phyloP scores from a whole-genome alignment of 2,888 invertebrate genomes.

The Physocephala rufipes region DNA sequence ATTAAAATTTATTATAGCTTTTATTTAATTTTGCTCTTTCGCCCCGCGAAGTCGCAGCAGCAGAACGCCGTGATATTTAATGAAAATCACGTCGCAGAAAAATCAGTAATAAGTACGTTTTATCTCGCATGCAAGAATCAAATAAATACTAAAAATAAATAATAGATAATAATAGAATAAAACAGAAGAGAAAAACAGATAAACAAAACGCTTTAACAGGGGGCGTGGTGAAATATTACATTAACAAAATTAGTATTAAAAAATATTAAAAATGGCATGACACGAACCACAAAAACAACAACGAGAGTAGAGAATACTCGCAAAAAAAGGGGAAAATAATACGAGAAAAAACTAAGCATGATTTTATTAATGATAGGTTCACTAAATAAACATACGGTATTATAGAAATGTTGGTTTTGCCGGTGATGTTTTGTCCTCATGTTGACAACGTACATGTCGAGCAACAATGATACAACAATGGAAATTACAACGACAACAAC shows the following conservation, averaged over 20 bases:
- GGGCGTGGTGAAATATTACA: conserved; percentile 42
- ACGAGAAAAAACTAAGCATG: too few species aligned
- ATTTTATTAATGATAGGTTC: not conserved
- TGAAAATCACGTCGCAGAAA: not conserved
- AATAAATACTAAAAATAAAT: not conserved
- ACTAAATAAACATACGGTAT: conserved; percentile 3
- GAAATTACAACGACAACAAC: conserved; percentile 27
- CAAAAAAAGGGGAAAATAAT: too few species aligned
- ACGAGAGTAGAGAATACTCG: not conserved
- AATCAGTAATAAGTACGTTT: not conserved
- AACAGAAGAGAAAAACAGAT: conserved; percentile 33
- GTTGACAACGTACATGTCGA: too few species aligned
- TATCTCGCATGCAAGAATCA: too few species aligned
- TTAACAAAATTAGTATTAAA: conserved; percentile 28
- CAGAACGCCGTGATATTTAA: too few species aligned
- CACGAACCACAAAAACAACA: not conserved
- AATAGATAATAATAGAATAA: not conserved
- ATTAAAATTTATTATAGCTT: conserved; percentile 11
- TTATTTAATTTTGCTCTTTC: too few species aligned
- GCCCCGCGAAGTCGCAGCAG: too few species aligned
- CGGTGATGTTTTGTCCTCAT: not conserved
- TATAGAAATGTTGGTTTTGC: not conserved
- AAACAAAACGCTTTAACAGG: conserved; percentile 49
- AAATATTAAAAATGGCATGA: conserved; percentile 9
- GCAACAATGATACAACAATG: not conserved